Base-by-base conservation (phyloP, 2,113 vertebrate species). In the Sturnira hondurensis region DNA sequence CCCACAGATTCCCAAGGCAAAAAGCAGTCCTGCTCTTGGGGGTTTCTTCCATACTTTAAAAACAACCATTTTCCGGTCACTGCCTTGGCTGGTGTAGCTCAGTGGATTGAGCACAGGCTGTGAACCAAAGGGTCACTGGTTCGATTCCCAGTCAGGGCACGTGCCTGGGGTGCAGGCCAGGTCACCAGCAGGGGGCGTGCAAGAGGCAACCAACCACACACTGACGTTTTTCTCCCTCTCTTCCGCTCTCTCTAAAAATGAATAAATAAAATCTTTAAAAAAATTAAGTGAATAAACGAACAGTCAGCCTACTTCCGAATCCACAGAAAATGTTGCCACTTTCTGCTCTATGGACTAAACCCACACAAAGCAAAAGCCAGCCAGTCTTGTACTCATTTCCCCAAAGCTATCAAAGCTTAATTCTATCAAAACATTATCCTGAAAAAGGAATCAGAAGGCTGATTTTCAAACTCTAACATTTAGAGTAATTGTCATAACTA, bases 251-350 rank as follows among this genome's bases (percentile, higher is more conserved):
- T 56, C 56, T 24, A 58, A 58, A 24, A 58, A 24, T 58, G 56
- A 24, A 24, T 58, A 10, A 58, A 58, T 24, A 24, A 58, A 58
- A 24, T 24, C 56, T 58, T 58, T 24, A 3, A 24, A 58, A 58
- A 24, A 24, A 5, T 54, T 20, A 54, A 19, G 20, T 20, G 15
- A 24, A 58, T 8, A 58, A 58, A 58, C 22, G 9, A 58, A 58
- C 56, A 24, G 56, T 17, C 96, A 43, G 7, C 33, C 33, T 33
- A 22, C 9, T 87, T 41, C 65, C 92, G 36, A 96, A 86, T 78
- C 58, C 80, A 77, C 14, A 97, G 91, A 94, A 97, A 97, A 98
- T 94, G 54, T 73, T 8, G n/a, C 58, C 45, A 4, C 7, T 36
- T 88, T 96, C 86, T 50, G 89, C 73, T 73, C 36, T 89, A 61